Percentiles rank a stretch among this genome's conserved stretches.
Evolutionary conservation across 2,888 invertebrate species (phyloP).

Genomic region (Dusona sp.): DNA sequence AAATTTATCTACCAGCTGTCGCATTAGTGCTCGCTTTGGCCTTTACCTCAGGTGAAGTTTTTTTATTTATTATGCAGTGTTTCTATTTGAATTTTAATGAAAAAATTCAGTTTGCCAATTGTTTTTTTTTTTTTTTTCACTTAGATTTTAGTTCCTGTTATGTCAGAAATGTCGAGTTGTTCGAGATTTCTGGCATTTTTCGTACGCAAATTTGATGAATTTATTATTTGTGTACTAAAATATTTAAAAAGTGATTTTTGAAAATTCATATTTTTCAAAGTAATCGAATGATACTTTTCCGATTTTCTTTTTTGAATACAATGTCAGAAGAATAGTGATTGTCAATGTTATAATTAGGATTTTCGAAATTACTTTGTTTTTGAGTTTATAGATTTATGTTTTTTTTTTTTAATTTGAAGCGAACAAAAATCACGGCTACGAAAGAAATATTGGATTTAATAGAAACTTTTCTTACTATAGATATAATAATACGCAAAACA

Average conservation of each 20-base stretch:
- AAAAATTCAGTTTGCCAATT: neutral
- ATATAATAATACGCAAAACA: too few species aligned
- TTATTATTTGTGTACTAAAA: too few species aligned
- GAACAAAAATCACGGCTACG: neutral
- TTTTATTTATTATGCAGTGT: constrained; percentile 31
- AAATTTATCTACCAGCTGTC: constrained; percentile 68
- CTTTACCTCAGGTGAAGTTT: constrained; percentile 74
- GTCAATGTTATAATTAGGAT: neutral
- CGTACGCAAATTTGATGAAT: neutral
- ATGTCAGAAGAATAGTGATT: neutral
- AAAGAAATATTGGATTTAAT: neutral
- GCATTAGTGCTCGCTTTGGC: constrained; percentile 70
- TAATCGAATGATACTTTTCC: neutral
- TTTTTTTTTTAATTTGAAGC: neutral
- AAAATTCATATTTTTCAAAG: neutral
- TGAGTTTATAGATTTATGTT: neutral
- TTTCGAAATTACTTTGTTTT: neutral
- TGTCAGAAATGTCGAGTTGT: neutral
- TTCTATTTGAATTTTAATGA: neutral
- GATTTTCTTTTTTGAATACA: neutral
- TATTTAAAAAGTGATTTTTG: neutral
- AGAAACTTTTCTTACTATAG: too few species aligned
- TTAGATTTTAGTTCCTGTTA: neutral
- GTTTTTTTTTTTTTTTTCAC: neutral
- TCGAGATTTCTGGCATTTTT: neutral